Conservation (phyloP, 2,888 invertebrate species). For the Limnephilus rhombicus region DNA sequence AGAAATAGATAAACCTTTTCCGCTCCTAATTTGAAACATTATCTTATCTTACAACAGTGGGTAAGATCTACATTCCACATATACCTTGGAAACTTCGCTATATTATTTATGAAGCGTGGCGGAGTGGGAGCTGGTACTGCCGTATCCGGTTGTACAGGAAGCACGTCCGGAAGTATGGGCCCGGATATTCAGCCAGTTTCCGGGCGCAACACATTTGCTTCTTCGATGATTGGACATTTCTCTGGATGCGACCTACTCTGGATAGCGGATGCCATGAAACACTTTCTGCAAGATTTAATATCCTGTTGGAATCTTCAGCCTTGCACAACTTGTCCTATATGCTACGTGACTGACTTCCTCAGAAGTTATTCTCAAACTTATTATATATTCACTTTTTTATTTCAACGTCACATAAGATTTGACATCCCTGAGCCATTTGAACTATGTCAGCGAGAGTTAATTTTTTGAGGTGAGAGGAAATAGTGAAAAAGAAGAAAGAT, state of each 20-base stretch:
- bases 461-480: too few relatives aligned
- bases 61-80: background rate
- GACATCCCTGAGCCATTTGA: too few relatives aligned
- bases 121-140: background rate
- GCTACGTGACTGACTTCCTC: background rate
- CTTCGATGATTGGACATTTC: slow-evolving; percentile 40
- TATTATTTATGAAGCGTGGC: slow-evolving; percentile 33
- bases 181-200: slow-evolving; percentile 41
- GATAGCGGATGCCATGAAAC: background rate
- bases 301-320: background rate
- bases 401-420: background rate
- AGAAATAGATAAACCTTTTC: background rate
- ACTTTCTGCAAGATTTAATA: background rate
- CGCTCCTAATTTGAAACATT: background rate
- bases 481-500: too few relatives aligned
- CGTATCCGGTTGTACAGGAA: slow-evolving; percentile 34
- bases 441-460: too few relatives aligned
- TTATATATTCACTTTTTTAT: background rate
- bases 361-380: background rate
- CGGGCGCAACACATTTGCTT: slow-evolving; percentile 36
- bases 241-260: background rate
- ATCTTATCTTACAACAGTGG: background rate
- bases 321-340: background rate
- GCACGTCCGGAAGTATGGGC: slow-evolving; percentile 38
- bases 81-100: background rate